Evolutionary conservation across 2,888 invertebrate genomes (phyloP).

Genomic region (Euplexia lucipara): DNA sequence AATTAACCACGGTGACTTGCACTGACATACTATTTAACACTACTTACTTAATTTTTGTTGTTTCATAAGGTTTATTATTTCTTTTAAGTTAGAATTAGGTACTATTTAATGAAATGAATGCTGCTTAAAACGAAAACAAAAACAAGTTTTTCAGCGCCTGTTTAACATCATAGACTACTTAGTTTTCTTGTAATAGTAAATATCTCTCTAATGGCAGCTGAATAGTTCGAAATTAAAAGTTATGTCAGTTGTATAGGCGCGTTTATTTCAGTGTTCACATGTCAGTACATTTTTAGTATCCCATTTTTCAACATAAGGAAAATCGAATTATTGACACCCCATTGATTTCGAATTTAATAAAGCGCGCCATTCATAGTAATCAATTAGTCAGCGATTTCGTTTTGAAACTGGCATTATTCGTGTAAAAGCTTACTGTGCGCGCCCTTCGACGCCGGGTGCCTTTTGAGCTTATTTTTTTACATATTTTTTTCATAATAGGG

Average conservation of each 20-base stretch:
- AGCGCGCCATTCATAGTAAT: conserved; percentile 82
- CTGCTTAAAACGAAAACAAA: not conserved
- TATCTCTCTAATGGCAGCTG: not conserved
- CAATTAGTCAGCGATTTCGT: conserved; percentile 88
- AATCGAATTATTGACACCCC: conserved; percentile 70
- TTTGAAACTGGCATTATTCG: conserved; percentile 80
- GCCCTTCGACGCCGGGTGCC: conserved; percentile 74
- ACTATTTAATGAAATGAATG: not conserved
- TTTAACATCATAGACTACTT: not conserved
- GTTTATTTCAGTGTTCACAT: conserved; percentile 11
- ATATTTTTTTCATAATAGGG: conserved; percentile 84
- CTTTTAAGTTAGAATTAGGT: not conserved
- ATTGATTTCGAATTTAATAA: conserved; percentile 81
- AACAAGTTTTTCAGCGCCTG: not conserved
- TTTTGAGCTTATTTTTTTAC: conserved; percentile 81
- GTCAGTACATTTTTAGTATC: not conserved
- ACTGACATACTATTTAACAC: conserved; percentile 15
- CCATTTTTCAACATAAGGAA: conserved; percentile 62
- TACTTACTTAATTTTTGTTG: not conserved
- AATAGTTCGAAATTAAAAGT: conserved; percentile 13
- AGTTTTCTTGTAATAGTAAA: no score
- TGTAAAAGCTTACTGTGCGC: conserved; percentile 80
- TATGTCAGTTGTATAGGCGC: not conserved
- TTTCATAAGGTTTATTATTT: conserved; percentile 16
- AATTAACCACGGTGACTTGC: conserved; percentile 28